phyloP scores from a whole-genome alignment of 2,888 invertebrate genomes.

The Oscheius myriophilus region DNA sequence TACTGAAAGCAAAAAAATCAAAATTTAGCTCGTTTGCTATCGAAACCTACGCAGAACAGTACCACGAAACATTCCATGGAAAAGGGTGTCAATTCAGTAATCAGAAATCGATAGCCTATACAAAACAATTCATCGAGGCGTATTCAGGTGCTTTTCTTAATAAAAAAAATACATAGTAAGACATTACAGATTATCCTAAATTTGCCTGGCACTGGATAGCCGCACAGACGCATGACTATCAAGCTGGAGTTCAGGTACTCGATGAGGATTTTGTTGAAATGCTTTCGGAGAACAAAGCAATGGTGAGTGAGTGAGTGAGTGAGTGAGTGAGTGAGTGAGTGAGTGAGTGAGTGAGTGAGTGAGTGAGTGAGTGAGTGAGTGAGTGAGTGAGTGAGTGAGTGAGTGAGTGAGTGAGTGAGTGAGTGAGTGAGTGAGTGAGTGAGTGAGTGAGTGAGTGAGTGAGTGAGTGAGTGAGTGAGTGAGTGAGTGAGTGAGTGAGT shows the following conservation, averaged over 20 bases:
- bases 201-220: slow-evolving; percentile 7
- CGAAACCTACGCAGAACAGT: not conserved
- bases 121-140: slow-evolving; percentile 21
- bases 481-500: no score
- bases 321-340: no score
- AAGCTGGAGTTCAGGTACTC: not conserved
- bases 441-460: no score
- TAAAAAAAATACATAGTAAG: no score
- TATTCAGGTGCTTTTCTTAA: no score
- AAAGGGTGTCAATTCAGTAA: slow-evolving; percentile 4
- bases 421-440: no score
- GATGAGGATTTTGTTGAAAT: slow-evolving; percentile 3
- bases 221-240: slow-evolving; percentile 6
- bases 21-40: not conserved
- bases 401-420: no score
- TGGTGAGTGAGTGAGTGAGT: not conserved
- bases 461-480: no score
- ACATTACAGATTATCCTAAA: slow-evolving; percentile 16
- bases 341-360: no score
- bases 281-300: not conserved
- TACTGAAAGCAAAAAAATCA: no score
- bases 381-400: no score
- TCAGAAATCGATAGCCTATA: slow-evolving; percentile 9
- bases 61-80: not conserved
- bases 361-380: no score